Base-by-base conservation (phyloP, 2,113 vertebrate species). In the Donacobius atricapilla region DNA sequence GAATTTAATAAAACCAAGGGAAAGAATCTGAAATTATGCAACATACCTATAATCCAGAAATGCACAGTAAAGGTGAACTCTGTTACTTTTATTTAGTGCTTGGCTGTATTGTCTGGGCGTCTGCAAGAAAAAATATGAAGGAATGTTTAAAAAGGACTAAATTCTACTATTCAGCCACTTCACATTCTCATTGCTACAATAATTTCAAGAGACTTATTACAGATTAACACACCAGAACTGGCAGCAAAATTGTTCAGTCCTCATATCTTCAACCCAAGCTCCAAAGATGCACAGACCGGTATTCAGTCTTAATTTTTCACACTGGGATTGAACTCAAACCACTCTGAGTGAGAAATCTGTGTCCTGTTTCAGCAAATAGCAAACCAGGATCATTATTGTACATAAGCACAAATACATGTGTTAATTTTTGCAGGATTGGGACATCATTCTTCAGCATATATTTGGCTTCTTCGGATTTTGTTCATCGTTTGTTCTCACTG, bases 41-140 rank as follows among this genome's bases (percentile, higher is more conserved):
- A 94, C 97, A 14, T 98, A 99, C 99, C 99, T 99, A 73, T 99
- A 99, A 96, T 99, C 98, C 97, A 99, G 96, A 96, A 99, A 99
- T 37, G 98, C 99, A 7, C 99, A 99, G 97, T 99, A 99, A 33
- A 99, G 98, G 90, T 98, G 98, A 75, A 99, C 97, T 82, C 95
- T 97, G 94, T 98, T 99, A 95, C 98, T 99, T 79, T 97, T 92
- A 42, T 99, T 99, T 27, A 97, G 61, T 20, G 98, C 97, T 90
- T 98, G 98, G 8, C 87, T 95, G 78, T 98, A 98, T 64, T 99
- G 99, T 39, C 97, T 97, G 73, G 87, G 94, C 2, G 94, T 99
- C 99, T 99, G 98, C 88, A 97, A 97, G 9, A 69, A 54, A 97
- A 97, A 87, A 95, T 84, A 79, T 51, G 79, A 94, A 25, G 10